phyloP scores from a whole-genome alignment of 2,113 vertebrate species.

The Telmatochromis brachygnathus region DNA sequence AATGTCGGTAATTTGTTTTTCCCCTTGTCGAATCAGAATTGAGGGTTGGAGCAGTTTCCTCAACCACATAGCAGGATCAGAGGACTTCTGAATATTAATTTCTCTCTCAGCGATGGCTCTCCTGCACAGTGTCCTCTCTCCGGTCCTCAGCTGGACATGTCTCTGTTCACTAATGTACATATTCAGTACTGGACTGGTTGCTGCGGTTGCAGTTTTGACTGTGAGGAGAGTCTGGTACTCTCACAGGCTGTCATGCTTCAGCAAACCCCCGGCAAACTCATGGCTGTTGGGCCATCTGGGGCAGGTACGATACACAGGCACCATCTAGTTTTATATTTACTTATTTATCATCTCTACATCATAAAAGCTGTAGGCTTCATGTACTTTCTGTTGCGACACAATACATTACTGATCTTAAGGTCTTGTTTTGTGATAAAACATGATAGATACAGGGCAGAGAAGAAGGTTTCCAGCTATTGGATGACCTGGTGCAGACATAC shows the following conservation, averaged over 20 bases:
- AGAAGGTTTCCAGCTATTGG: accelerated
- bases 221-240: slow-evolving; percentile 49
- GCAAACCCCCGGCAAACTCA: not conserved
- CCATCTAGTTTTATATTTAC: not conserved
- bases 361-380: not conserved
- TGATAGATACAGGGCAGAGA: not conserved
- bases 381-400: not conserved
- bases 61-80: not conserved
- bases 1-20: not conserved
- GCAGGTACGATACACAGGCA: not conserved
- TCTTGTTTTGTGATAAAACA: not conserved
- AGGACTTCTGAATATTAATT: not conserved
- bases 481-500: accelerated
- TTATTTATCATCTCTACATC: accelerated
- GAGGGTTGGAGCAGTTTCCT: not conserved
- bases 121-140: slow-evolving; percentile 1
- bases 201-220: not conserved
- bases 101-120: slow-evolving; percentile 9
- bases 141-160: not conserved
- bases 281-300: not conserved
- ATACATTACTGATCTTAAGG: accelerated
- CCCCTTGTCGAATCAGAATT: not conserved
- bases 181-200: not conserved
- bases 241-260: slow-evolving; percentile 69
- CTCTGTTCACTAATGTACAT: not conserved